Evolutionary conservation across 2,113 vertebrate species (phyloP).

Genomic region (Taxidea taxus): DNA sequence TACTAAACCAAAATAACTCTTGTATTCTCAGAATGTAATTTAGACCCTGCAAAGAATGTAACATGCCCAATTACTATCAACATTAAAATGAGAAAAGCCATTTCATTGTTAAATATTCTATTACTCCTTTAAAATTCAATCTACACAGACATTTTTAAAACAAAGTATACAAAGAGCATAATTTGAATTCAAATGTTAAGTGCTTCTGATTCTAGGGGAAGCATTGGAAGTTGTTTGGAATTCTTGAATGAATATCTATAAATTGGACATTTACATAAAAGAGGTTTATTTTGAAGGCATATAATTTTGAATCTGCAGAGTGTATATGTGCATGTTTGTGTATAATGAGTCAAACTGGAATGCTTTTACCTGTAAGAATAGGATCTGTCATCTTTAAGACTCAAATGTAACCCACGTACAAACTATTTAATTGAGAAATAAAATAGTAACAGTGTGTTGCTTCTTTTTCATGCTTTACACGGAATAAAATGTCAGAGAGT

Average conservation of each 20-base stretch:
- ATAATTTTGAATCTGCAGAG: conserved; percentile 43
- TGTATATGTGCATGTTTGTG: background rate
- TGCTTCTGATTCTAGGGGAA: conserved; percentile 31
- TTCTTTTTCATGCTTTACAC: conserved; percentile 62
- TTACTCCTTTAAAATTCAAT: conserved; percentile 36
- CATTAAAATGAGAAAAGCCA: conserved; percentile 24
- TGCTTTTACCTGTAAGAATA: conserved; percentile 46
- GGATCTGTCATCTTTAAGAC: conserved; percentile 59
- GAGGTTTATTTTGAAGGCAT: conserved; percentile 21
- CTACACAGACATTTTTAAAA: conserved; percentile 40
- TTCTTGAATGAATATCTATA: conserved; percentile 40
- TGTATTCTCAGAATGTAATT: conserved; percentile 15
- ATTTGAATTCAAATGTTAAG: conserved; percentile 56
- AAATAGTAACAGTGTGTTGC: conserved; percentile 57
- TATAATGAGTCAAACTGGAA: conserved; percentile 58
- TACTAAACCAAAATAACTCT: background rate
- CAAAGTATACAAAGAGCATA: conserved; percentile 38
- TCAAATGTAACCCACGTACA: conserved; percentile 59
- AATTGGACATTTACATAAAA: conserved; percentile 46
- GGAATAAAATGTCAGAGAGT: conserved; percentile 56
- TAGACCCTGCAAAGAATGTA: conserved; percentile 9
- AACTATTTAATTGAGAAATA: conserved; percentile 68
- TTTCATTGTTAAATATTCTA: conserved; percentile 48
- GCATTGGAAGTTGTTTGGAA: background rate
- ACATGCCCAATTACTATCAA: conserved; percentile 36